These are phyloP conservation scores for Oceanodroma tethys DNA, from an alignment of 2,113 vertebrate genomes.

Conservation along the genomic window DNA sequence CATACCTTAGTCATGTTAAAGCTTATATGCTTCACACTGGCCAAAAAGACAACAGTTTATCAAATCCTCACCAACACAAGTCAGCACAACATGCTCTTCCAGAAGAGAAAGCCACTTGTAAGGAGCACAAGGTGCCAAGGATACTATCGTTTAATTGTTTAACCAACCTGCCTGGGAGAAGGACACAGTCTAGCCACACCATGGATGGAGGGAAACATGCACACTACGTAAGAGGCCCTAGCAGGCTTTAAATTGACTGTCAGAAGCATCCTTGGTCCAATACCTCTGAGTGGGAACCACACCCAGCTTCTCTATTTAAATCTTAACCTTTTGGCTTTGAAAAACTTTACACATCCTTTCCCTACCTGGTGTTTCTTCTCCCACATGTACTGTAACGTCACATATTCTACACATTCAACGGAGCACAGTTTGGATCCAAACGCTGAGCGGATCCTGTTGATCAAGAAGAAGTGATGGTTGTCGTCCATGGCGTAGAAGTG, in stretches of 20 bases:
- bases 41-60: background rate
- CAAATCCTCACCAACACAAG: background rate
- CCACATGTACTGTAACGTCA: conserved; percentile 88
- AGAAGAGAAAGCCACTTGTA: background rate
- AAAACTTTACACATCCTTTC: background rate
- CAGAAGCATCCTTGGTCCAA: background rate
- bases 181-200: background rate
- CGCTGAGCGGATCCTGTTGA: conserved; percentile 82
- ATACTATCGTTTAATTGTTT: background rate
- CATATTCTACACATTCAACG: conserved; percentile 79
- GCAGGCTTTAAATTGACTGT: background rate
- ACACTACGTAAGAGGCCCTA: background rate
- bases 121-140: background rate
- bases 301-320: background rate
- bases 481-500: conserved; percentile 94
- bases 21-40: background rate
- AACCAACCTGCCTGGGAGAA: background rate
- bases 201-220: background rate
- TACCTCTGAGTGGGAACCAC: background rate
- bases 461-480: conserved; percentile 85
- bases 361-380: conserved; percentile 87
- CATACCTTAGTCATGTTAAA: background rate
- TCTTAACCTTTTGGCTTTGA: background rate
- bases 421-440: conserved; percentile 88
- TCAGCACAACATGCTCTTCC: background rate